Conservation (phyloP, 1,140 invertebrate species). For the Sipha flava region DNA sequence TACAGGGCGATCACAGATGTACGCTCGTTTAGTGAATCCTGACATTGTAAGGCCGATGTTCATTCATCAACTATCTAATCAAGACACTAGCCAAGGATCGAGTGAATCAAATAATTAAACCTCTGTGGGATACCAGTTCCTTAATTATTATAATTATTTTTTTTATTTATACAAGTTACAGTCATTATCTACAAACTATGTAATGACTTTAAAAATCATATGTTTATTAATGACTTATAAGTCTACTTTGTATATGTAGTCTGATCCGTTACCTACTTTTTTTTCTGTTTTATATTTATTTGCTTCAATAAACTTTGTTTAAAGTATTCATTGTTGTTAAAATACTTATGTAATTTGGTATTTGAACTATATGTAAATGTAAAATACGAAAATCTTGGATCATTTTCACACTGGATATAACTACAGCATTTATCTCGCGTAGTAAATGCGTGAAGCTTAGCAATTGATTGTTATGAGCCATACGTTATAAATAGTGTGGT, state of each 20-base stretch:
- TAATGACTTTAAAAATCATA: neutral
- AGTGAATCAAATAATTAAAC: conserved; percentile 23
- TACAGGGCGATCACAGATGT: conserved; percentile 33
- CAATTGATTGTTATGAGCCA: too few species aligned
- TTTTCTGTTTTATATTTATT: neutral
- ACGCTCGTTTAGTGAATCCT: conserved; percentile 35
- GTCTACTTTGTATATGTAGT: conserved; percentile 10
- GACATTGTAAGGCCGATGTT: conserved; percentile 35
- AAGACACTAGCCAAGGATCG: neutral
- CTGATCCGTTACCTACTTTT: conserved; percentile 27
- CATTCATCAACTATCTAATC: conserved; percentile 5
- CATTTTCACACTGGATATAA: too few species aligned
- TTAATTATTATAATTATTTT: conserved; percentile 3
- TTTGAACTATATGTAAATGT: neutral
- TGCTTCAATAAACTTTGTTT: conserved; percentile 15
- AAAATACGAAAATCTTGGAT: neutral
- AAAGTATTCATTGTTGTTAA: neutral
- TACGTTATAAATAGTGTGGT: too few species aligned
- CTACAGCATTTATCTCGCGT: too few species aligned
- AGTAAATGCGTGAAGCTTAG: too few species aligned
- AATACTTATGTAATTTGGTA: neutral
- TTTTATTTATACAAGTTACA: conserved; percentile 15
- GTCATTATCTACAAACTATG: neutral
- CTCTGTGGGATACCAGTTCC: conserved; percentile 11
- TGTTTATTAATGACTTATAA: neutral